Conservation (phyloP, 37 sponge, comb jelly and placozoan genomes). For the Halisarca cf. caerulea region DNA sequence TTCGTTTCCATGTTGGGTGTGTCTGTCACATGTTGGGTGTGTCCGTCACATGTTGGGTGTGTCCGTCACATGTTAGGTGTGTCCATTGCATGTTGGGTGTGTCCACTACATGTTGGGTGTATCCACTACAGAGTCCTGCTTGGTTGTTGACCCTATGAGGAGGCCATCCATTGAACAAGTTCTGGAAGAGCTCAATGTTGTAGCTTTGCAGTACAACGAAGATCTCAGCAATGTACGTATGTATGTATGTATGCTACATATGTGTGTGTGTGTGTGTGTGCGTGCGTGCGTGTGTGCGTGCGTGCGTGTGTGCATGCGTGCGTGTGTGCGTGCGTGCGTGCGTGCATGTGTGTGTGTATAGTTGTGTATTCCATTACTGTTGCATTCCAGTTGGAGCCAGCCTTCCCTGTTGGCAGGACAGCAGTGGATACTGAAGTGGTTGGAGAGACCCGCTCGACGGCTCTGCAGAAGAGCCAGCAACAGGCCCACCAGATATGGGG, state of each 20-base stretch:
- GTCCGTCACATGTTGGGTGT: not conserved
- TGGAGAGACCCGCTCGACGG: not conserved
- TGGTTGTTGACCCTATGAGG: slow-evolving; percentile 52
- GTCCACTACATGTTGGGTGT: too few species aligned
- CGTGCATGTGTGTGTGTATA: slow-evolving; percentile 35
- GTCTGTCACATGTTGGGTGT: not conserved
- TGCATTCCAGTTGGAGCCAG: not conserved
- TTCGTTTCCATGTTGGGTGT: not conserved
- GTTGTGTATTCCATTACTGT: not conserved
- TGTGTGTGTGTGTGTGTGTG: slow-evolving; percentile 41
- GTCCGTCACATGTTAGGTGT: not conserved
- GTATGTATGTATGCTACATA: slow-evolving; percentile 12
- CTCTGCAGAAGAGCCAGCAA: slow-evolving; percentile 5
- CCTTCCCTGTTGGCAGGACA: not conserved
- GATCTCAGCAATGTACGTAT: slow-evolving; percentile 40
- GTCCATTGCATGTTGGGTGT: not conserved
- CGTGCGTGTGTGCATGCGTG: slow-evolving; percentile 31
- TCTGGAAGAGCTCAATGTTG: slow-evolving; percentile 53
- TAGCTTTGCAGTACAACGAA: slow-evolving; percentile 60
- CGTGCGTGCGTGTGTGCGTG: slow-evolving; percentile 17
- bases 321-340: slow-evolving; percentile 8
- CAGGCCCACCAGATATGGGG: slow-evolving; percentile 80
- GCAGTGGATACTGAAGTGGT: not conserved
- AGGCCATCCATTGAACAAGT: slow-evolving; percentile 57
- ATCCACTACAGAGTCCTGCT: slow-evolving; percentile 50